These are phyloP conservation scores for Seriola quinqueradiata DNA, from an alignment of 2,113 vertebrate genomes.

Conservation along the genomic window DNA sequence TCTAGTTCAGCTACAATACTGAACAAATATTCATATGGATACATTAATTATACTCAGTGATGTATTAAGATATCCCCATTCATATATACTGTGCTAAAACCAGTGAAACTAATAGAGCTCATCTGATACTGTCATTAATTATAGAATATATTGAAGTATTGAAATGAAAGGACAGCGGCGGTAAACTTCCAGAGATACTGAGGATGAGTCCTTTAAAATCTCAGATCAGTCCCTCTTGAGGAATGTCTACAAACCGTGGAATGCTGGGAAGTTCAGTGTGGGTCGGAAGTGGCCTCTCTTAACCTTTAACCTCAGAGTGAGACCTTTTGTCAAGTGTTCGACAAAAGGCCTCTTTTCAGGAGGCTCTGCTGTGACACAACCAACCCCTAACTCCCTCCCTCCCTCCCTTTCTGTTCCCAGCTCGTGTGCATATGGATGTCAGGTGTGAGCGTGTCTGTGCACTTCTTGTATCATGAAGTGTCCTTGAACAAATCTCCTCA, in stretches of 20 bases:
- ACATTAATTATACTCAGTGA: not conserved
- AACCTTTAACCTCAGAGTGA: conserved; percentile 61
- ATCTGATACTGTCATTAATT: not conserved
- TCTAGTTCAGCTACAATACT: not conserved
- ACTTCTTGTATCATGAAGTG: not conserved
- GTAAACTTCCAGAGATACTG: not conserved
- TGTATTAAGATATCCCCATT: not conserved
- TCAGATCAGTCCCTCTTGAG: conserved; percentile 5
- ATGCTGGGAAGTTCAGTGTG: conserved; percentile 20
- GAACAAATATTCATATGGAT: not conserved
- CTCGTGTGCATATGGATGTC: conserved; percentile 7
- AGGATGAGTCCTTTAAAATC: not conserved
- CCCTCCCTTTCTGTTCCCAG: not conserved
- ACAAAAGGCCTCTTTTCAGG: conserved; percentile 37
- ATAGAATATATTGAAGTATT: not conserved
- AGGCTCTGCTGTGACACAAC: not conserved
- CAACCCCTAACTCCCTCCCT: not conserved
- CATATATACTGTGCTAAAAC: not conserved
- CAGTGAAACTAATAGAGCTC: not conserved
- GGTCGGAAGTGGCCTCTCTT: conserved; percentile 53
- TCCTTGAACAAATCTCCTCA: not conserved
- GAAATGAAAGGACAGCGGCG: not conserved
- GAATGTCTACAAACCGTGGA: conserved; percentile 55
- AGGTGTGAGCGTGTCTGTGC: conserved; percentile 2
- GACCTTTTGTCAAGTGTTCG: conserved; percentile 40